Base-by-base conservation (phyloP, 2,797 vertebrate species). In the Cheirogaleus major region DNA sequence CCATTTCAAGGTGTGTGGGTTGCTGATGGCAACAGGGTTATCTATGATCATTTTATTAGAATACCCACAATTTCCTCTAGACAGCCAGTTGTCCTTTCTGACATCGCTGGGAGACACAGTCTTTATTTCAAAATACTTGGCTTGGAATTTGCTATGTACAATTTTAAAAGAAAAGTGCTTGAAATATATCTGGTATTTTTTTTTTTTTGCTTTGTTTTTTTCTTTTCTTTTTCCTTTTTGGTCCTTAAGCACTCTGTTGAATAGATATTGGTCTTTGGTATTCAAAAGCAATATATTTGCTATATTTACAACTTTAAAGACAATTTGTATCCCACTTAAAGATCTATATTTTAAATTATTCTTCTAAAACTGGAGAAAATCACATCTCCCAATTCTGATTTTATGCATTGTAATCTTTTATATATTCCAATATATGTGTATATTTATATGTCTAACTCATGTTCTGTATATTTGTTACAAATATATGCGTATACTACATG, bases 1-100 rank as follows among this genome's bases (percentile, higher is more conserved):
- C 11, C 3, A 2, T 69, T 72, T 89, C 30, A 8, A 38, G 38
- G 3, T 1, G 1, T 25, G 10, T 35, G 13, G 0, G 38, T 50
- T 35, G 18, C 50, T 2, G 41, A 38, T 15, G 17, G 3, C 8
- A 2, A 35, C 22, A 25, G 27, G 67, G 20, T 70, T 22, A 27
- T 10, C 35, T 41, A 17, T 13, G 20, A 55, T 45, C 82, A 17
- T 45, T 41, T 79, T 4, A 6, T 4, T 14, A 12, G 22, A 35
- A 27, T 17, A 1, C 15, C 5, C 22, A 1, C 6, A 22, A 82
- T 15, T 50, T 48, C 41, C 25, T 41, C 5, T 5, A 0, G 10
- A 4, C 14, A n/a, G 27, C 15, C n/a, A 1, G 4, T 22, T 41
- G 32, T 10, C 43, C 5, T 32, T 81, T 22, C 32, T 9, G 14